Base-by-base conservation (phyloP, 2,888 invertebrate genomes). In the Synergus japonicus region DNA sequence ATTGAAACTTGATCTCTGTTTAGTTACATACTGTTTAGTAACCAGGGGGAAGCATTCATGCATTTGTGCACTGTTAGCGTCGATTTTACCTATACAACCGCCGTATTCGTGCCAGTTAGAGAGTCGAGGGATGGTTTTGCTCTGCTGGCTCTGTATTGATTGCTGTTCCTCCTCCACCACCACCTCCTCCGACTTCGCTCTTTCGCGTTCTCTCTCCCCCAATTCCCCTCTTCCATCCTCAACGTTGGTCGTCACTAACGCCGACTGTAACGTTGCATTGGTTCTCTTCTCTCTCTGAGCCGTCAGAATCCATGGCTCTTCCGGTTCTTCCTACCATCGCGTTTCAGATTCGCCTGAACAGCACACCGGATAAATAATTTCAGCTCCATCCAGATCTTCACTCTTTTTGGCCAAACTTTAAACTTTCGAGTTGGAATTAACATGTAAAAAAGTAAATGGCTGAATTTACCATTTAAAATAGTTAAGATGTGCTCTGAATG, bases 101-200 rank as follows among this genome's bases (percentile, higher is more conserved):
- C 83, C 83, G 85, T 84, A 87, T 86, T 88, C 83, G 87, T 85
- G 87, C 84, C 82, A 84, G 86, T 85, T 86, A 83, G 86, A 84
- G 80, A 86, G 85, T 81, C 85, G 86, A 85, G 88, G 88, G 90
- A 91, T 89, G 91, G 89, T 90, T 91, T 90, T 89, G 89, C 90
- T 90, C 89, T 86, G 89, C 88, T 89, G 88, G 90, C 88, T 89
- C 89, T 89, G 90, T 91, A 91, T 91, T 91, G 91, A 91, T 91
- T 91, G 90, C 91, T 89, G 86, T 88, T 88, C 85, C 89, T 89
- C 84, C 85, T 81, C 85, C 83, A 80, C 83, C 82, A 81, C 77
- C 80, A 81, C 81, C 81, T 83, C 85, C 82, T 83, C 46, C 81
- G 79, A 79, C 85, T 81, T 85, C 85, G 84, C 83, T 83, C 82